Base-by-base conservation (phyloP, 2,113 vertebrate genomes). In the Gobio gobio region DNA sequence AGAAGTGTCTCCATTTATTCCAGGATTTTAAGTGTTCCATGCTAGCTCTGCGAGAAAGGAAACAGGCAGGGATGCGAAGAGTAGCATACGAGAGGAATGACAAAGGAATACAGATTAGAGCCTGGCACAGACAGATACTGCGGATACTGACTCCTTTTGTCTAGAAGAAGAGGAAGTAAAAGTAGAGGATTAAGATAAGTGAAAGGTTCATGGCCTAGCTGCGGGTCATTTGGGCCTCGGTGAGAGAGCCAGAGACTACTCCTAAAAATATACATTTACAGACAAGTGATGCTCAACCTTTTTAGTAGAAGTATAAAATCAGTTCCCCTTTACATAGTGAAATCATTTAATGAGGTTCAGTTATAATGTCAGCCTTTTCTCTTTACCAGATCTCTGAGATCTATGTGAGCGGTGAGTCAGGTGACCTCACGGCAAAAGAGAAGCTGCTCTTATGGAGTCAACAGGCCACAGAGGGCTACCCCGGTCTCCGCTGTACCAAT, bases 401-500 rank as follows among this genome's bases (percentile, higher is more conserved):
- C 91, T 99, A 99, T 86, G 98, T 99, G 92, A 97, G 97, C 0
- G 98, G 98, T 10, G 97, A 99, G 88, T 97, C 96, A 0, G 96
- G 96, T 51, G 98, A 99, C 88, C 97, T 99, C 95, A 98, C 98
- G 0, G 98, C 98, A 91, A 99, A 99, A 94, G 98, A 99, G 90
- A 98, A 98, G 91, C 95, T 99, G 90, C 94, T 99, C 64, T 87
- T 99, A 75, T 99, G 98, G 98, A 97, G 97, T 1, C 97, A 98
- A 93, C 95, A 99, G 90, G 97, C 98, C 85, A 97, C 94, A 0
- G 97, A 97, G 20, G 96, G 97, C 88, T 99, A 97, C 90, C 92
- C 96, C 1, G 97, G 97, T 78, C 91, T 98, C n/a, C 98, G 97
- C 89, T 99, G 98, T 72, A 92, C 92, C 94, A 99, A 99, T 94